A percentile compares a stretch with the other conserved stretches of the same genome.
Evolutionary conservation across 2,888 invertebrate species (phyloP).

Genomic region (Notocelia uddmanniana): DNA sequence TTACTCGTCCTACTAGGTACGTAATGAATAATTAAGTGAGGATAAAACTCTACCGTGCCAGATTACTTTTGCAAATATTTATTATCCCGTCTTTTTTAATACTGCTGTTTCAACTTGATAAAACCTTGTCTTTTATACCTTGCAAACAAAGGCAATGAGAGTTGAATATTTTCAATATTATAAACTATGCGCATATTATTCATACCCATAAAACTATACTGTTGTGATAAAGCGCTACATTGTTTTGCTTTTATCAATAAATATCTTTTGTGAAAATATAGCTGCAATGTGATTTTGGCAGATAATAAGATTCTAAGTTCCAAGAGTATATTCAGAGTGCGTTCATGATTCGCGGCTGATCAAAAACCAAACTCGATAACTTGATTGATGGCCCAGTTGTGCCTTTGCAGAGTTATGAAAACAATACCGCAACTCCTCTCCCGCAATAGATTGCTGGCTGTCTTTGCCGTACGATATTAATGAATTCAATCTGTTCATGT

Average conservation of each 20-base stretch:
- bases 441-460: slow-evolving; percentile 29
- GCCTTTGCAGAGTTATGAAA: slow-evolving; percentile 35
- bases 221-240: slow-evolving; percentile 17
- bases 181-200: background rate
- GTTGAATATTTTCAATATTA: background rate
- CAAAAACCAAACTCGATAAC: slow-evolving; percentile 24
- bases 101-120: too few species aligned
- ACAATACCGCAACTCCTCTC: slow-evolving; percentile 16
- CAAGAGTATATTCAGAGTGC: background rate
- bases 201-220: background rate
- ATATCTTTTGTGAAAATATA: background rate
- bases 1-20: slow-evolving; percentile 41
- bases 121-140: too few species aligned
- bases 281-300: background rate
- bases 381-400: slow-evolving; percentile 31
- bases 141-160: background rate
- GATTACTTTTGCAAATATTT: background rate
- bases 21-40: background rate
- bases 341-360: slow-evolving; percentile 3
- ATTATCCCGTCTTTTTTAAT: background rate
- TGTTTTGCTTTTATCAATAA: slow-evolving; percentile 1
- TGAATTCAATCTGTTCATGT: slow-evolving; percentile 46
- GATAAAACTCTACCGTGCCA: background rate
- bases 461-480: slow-evolving; percentile 24
- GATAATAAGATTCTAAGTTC: background rate